phyloP scores from a whole-genome alignment of 2,113 vertebrate species.

The Fregata magnificens region DNA sequence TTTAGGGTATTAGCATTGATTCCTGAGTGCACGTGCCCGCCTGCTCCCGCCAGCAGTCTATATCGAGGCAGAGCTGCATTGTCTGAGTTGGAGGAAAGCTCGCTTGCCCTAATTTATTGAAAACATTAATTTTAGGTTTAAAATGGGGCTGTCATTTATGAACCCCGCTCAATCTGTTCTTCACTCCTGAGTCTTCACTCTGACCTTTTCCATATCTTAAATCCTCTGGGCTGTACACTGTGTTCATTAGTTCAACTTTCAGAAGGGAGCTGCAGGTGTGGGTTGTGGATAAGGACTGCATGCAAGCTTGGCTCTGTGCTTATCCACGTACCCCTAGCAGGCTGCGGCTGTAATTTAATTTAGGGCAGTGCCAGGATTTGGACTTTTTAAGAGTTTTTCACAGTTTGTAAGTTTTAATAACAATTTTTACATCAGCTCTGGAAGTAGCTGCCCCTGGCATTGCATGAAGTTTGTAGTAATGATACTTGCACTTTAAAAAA shows the following conservation, averaged over 20 bases:
- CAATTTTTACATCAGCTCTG: neutral
- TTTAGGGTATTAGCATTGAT: conserved; percentile 10
- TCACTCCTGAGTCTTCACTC: neutral
- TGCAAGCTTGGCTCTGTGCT: neutral
- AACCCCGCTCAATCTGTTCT: neutral
- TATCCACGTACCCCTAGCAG: neutral
- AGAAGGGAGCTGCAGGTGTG: conserved; percentile 46
- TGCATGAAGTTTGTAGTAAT: neutral
- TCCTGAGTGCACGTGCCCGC: neutral
- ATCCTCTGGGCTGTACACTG: neutral
- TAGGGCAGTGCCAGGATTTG: conserved; percentile 24
- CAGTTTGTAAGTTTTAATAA: conserved; percentile 46
- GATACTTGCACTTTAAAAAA: neutral
- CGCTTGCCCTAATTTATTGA: neutral
- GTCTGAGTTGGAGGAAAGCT: neutral
- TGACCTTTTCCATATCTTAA: conserved; percentile 25
- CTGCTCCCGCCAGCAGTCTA: neutral
- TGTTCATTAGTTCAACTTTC: neutral
- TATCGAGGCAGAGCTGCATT: neutral
- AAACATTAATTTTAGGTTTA: conserved; percentile 39
- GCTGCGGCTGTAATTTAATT: conserved; percentile 29
- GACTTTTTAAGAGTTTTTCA: neutral
- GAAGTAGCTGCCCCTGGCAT: neutral
- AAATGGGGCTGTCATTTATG: conserved; percentile 14
- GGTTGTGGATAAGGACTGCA: conserved; percentile 14